Conservation (phyloP, 2,888 invertebrate genomes). For the Meliscaeva auricollis region DNA sequence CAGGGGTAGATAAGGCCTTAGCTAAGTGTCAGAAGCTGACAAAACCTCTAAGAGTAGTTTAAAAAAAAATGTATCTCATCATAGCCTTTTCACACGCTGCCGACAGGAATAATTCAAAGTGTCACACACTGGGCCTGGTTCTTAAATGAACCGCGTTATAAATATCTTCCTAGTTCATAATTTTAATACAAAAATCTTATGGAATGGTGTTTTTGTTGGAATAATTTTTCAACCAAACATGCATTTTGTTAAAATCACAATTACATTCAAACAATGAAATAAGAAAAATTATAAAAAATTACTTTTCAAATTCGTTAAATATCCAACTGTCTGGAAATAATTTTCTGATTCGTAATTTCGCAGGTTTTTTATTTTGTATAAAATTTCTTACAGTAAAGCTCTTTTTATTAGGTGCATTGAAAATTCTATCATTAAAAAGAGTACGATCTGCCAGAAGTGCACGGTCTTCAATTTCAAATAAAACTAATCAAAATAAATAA, state of each 20-base stretch:
- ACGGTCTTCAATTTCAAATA: background rate
- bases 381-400: background rate
- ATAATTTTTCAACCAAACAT: too few species aligned
- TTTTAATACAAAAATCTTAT: too few species aligned
- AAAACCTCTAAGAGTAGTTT: too few species aligned
- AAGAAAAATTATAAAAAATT: background rate
- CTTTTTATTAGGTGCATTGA: background rate
- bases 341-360: conserved; percentile 22
- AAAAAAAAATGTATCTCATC: too few species aligned
- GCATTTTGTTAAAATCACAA: background rate
- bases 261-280: background rate
- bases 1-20: too few species aligned
- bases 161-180: too few species aligned
- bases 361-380: background rate
- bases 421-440: background rate
- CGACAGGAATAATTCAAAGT: too few species aligned
- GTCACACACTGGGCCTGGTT: too few species aligned
- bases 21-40: too few species aligned
- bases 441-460: background rate
- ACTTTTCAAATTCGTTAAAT: conserved; percentile 38
- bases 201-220: too few species aligned
- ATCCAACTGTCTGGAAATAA: conserved; percentile 69
- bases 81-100: too few species aligned
- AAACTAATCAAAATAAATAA: background rate
- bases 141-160: too few species aligned